Evolutionary conservation across 1,140 invertebrate genomes (phyloP).

Genomic region (Pachypsylla venusta): DNA sequence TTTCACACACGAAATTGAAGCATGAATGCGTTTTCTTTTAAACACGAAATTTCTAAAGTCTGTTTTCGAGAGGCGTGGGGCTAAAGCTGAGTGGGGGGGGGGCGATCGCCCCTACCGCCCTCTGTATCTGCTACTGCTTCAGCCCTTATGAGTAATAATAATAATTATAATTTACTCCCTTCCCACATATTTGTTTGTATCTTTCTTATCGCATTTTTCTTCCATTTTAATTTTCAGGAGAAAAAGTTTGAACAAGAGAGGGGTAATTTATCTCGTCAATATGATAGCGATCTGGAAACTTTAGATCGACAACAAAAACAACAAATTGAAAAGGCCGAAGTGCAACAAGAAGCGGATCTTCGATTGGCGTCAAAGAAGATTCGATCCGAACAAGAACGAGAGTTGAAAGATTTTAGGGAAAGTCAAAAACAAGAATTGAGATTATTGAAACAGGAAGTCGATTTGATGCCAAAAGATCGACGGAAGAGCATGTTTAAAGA

Average conservation of each 20-base stretch:
- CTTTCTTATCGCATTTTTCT: not conserved
- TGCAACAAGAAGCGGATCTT: slow-evolving; percentile 79
- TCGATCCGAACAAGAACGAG: slow-evolving; percentile 82
- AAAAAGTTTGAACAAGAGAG: slow-evolving; percentile 74
- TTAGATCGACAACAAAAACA: slow-evolving; percentile 79
- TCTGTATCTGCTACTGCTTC: too few relatives aligned
- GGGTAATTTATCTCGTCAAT: slow-evolving; percentile 57
- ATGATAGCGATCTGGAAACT: slow-evolving; percentile 80
- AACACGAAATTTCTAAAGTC: too few relatives aligned
- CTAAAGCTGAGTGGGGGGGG: too few relatives aligned
- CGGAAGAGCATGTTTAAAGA: slow-evolving; percentile 73
- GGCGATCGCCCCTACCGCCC: too few relatives aligned
- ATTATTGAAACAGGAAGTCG: slow-evolving; percentile 85
- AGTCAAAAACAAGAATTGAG: slow-evolving; percentile 84
- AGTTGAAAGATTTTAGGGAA: slow-evolving; percentile 83
- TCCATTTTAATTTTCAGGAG: slow-evolving; percentile 35
- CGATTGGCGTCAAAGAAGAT: slow-evolving; percentile 67
- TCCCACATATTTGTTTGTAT: not conserved
- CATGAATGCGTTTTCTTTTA: too few relatives aligned
- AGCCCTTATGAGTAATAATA: too few relatives aligned
- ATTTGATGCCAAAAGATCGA: slow-evolving; percentile 80
- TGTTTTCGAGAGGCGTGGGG: too few relatives aligned
- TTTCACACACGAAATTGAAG: too few relatives aligned
- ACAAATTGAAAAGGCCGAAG: slow-evolving; percentile 81
- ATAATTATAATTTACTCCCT: not conserved